These are phyloP conservation scores for Heteromyza rotundicornis DNA, from an alignment of 2,888 invertebrate species.

Conservation along the genomic window DNA sequence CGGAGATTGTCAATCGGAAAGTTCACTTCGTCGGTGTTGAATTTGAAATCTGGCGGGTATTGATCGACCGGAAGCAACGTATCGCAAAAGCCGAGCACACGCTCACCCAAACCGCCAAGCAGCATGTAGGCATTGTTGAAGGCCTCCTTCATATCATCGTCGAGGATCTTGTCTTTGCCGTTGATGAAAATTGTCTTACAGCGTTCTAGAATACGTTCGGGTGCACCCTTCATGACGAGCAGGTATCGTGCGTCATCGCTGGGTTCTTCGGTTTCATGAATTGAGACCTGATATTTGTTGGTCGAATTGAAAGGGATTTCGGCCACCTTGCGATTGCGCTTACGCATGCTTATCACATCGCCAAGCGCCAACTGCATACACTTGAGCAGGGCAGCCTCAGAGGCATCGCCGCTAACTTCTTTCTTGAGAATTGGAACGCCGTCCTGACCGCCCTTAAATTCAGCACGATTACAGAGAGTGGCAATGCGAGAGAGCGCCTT, in stretches of 20 bases:
- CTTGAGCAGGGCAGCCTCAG: constrained; percentile 91
- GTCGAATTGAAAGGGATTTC: constrained; percentile 96
- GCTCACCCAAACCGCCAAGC: constrained; percentile 89
- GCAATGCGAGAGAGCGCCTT: constrained; percentile 92
- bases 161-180: constrained; percentile 88
- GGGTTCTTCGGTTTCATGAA: constrained; percentile 92
- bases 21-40: constrained; percentile 89
- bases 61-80: constrained; percentile 86
- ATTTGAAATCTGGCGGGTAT: constrained; percentile 90
- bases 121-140: constrained; percentile 94
- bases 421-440: constrained; percentile 90
- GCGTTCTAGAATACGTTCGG: constrained; percentile 92
- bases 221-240: constrained; percentile 97
- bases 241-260: constrained; percentile 88
- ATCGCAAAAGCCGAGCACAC: constrained; percentile 94
- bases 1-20: constrained; percentile 89
- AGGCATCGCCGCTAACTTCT: constrained; percentile 94
- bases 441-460: constrained; percentile 96
- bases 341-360: constrained; percentile 82
- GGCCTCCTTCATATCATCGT: constrained; percentile 93
- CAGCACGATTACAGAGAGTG: constrained; percentile 96
- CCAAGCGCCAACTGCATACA: constrained; percentile 92
- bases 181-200: constrained; percentile 91
- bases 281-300: constrained; percentile 93
- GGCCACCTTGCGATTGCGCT: constrained; percentile 85